Evolutionary conservation across 2,888 invertebrate species (phyloP), one percentile per base, ranked within the genome.

Genomic region (Boloria selene): DNA sequence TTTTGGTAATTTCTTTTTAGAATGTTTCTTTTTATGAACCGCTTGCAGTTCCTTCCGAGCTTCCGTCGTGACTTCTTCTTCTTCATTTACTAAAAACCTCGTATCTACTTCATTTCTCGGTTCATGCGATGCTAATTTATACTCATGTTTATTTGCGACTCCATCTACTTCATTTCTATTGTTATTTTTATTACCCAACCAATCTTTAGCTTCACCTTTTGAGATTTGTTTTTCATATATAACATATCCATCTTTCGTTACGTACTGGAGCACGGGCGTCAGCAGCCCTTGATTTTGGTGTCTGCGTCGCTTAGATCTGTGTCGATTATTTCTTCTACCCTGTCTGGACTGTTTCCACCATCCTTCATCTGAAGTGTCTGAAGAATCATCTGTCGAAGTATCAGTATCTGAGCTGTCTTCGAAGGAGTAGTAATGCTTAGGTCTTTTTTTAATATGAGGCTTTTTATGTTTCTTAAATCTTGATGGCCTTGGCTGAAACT

Each of bases 231-330:
- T 90, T 71, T 91, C 90, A 72, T 80, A 91, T 70, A 91, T 87
- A 0, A 91, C 90, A 65, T 89, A 90, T 0, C 90, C 90, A 63
- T 90, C 89, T 61, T 88, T 88, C 0, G 88, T 90, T 0, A 91
- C 88, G 56, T 91, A 91, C 65, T 91, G 90, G 2, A 91, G 73
- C 13, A 90, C 77, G 0, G 90, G 90, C 14, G 88, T 90, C 0
- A 90, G 70, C 1, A 87, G 54, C 7, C 81, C 79, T 55, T 73
- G 75, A 14, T 74, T 78, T 47, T 72, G 74, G 55, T 68, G 75
- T 68, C 69, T 77, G 68, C 69, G 74, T 73, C 68, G 72, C 64
- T 64, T 70, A 45, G 65, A 73, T 64, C 69, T 72, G 38, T 73
- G 73, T 56, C 71, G 76, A n/a, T 75, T 79, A 14, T 64, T 70